These are phyloP conservation scores for Pterocles burchelli DNA, from an alignment of 2,113 vertebrate species.

Conservation along the genomic window DNA sequence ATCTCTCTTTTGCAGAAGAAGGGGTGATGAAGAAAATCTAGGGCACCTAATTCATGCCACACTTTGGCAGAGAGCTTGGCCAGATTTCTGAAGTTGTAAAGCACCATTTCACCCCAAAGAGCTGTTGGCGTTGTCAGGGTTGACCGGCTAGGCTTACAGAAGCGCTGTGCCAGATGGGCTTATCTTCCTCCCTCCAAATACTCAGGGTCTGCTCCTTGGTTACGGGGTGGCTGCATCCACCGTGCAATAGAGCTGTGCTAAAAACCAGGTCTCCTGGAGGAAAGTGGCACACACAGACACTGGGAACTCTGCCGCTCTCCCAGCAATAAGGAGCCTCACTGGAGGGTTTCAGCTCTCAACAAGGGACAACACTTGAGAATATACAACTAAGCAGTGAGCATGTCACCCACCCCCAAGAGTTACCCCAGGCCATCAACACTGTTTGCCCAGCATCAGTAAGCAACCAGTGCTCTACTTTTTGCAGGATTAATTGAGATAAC, in stretches of 20 bases:
- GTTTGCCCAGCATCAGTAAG: neutral
- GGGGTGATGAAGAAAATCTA: neutral
- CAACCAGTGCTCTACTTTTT: neutral
- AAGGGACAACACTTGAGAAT: neutral
- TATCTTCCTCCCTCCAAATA: neutral
- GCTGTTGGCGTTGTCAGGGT: neutral
- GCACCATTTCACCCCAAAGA: neutral
- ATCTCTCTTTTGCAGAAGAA: neutral
- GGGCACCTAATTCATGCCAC: neutral
- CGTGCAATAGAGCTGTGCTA: neutral
- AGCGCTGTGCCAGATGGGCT: neutral
- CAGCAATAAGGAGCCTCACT: neutral
- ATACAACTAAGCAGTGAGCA: neutral
- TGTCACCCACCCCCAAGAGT: neutral
- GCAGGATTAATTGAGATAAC: neutral
- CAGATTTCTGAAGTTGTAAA: neutral
- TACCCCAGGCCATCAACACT: neutral
- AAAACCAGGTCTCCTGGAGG: neutral
- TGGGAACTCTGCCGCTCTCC: neutral
- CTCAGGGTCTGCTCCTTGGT: neutral
- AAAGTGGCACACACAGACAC: neutral
- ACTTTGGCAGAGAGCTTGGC: neutral
- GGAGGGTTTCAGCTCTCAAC: neutral
- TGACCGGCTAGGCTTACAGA: neutral
- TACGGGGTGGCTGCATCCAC: neutral